Base-by-base conservation (phyloP, 2,113 vertebrate genomes). In the Atherinomorus stipes region DNA sequence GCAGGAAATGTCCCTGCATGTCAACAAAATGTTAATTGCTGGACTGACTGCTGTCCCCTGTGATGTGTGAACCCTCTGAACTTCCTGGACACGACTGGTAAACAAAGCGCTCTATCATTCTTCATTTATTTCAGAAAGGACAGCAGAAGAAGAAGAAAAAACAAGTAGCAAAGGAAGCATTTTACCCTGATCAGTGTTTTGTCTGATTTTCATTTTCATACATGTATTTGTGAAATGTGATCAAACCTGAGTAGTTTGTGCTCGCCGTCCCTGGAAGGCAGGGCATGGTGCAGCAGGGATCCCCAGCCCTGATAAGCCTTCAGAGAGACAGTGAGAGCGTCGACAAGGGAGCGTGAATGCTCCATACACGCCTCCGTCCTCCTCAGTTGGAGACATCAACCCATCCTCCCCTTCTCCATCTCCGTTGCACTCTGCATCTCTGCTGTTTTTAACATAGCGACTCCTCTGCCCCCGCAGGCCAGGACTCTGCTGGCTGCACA, bases 291-390 rank as follows among this genome's bases (percentile, higher is more conserved):
- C 91, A 16, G 93, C 85, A 6, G 95, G 93, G 51, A 93, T 91
- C 79, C 95, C 94, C 15, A 94, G 91, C 77, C 95, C 94, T 42
- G 85, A 81, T 87, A 93, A 92, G 40, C 97, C 96, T 79, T 99
- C 98, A 0, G 98, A 99, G 28, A 99, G 95, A 80, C 98, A 99
- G 92, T 99, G 97, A 8, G 98, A 99, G 80, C 96, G 96, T 64
- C 98, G 93, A 63, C 98, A 99, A 60, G 98, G 98, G 16, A 99
- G 95, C 0, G 98, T 99, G 79, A 97, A 99, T 23, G 95, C 97
- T 22, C 90, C 96, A 65, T 97, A 97, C 5, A 93, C 94, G 5
- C 93, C 90, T 0, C 88, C 71, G 15, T 97, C 96, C 60, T 97
- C 96, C 0, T 95, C 58, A 0, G 84, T 31, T 1, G 90, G 89